These are phyloP conservation scores for Molossus molossus DNA, from an alignment of 2,797 vertebrate species.

Conservation along the genomic window DNA sequence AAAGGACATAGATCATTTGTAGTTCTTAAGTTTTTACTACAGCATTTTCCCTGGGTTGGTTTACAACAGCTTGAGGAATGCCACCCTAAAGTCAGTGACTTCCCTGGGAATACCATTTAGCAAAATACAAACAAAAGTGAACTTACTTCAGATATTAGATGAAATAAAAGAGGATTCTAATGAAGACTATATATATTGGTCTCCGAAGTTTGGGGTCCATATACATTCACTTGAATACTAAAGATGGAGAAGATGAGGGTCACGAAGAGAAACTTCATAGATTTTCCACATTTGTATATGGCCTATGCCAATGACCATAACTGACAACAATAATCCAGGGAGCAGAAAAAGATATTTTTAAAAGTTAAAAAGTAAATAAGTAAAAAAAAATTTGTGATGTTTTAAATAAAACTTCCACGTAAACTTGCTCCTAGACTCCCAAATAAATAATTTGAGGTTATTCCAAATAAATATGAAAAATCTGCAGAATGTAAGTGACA, in stretches of 20 bases:
- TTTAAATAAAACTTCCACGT: background rate
- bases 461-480: background rate
- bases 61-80: background rate
- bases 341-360: background rate
- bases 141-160: background rate
- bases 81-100: background rate
- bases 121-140: background rate
- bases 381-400: background rate
- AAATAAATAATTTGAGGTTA: background rate
- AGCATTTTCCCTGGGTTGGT: background rate
- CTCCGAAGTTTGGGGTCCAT: background rate
- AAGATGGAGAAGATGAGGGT: background rate
- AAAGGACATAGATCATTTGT: background rate
- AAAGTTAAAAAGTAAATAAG: background rate
- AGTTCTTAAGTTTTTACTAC: background rate
- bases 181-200: background rate
- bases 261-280: background rate
- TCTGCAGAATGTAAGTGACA: background rate
- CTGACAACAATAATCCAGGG: background rate
- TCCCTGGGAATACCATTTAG: background rate
- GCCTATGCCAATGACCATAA: background rate
- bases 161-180: background rate
- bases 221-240: background rate
- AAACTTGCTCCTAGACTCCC: background rate
- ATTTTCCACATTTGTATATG: background rate